A percentile compares a stretch with the other conserved stretches of the same genome.
Conservation (phyloP, 53 echinoderm and acorn worm genomes). For the Antedon mediterranea region DNA sequence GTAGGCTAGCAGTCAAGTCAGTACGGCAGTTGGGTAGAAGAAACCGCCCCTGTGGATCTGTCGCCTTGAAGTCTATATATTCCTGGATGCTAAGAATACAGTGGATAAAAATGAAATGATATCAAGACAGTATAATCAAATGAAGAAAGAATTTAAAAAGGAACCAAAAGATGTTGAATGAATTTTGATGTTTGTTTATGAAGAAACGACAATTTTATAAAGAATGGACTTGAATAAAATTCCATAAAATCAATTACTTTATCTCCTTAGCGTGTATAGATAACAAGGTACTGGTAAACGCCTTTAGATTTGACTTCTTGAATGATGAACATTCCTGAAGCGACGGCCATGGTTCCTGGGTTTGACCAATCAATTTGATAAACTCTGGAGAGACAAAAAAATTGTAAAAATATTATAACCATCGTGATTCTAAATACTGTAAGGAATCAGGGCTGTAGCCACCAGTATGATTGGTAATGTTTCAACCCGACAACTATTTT, state of each 20-base stretch:
- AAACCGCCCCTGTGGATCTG: constrained; percentile 11
- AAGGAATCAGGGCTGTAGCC: background rate
- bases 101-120: no score
- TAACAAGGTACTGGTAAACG: constrained; percentile 87
- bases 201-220: background rate
- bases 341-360: constrained; percentile 50
- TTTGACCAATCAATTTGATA: constrained; percentile 12
- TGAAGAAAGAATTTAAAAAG: no score
- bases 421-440: background rate
- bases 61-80: constrained; percentile 50
- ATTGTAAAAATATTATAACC: background rate
- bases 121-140: no score
- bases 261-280: constrained; percentile 80
- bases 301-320: constrained; percentile 63
- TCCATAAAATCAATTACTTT: constrained; percentile 25
- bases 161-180: no score
- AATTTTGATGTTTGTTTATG: no score
- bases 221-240: background rate
- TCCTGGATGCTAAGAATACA: constrained; percentile 66
- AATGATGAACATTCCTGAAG: constrained; percentile 49
- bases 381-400: constrained; percentile 21
- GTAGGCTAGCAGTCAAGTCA: constrained; percentile 59
- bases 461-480: no score
- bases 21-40: constrained; percentile 51
- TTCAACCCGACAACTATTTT: no score